These are phyloP conservation scores for Pangasius larnaudii DNA, from an alignment of 2,797 vertebrate species.

Conservation along the genomic window DNA sequence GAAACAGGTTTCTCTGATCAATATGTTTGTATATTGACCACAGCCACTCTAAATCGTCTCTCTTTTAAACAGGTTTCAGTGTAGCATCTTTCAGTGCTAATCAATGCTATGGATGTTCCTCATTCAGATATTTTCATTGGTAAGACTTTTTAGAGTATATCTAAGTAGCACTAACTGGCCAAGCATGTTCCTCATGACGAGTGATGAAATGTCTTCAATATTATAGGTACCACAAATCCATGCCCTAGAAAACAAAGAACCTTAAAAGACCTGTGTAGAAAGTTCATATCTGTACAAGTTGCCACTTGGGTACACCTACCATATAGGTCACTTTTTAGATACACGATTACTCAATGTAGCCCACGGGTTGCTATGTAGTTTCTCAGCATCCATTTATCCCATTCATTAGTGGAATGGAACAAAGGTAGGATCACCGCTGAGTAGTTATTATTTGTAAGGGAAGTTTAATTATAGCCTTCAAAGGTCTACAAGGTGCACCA, in stretches of 20 bases:
- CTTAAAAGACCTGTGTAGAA: not conserved
- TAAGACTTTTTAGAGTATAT: not conserved
- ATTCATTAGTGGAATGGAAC: not conserved
- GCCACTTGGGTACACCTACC: not conserved
- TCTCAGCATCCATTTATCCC: not conserved
- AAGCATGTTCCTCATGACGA: not conserved
- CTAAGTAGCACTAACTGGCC: not conserved
- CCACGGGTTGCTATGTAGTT: not conserved
- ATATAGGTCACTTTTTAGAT: not conserved
- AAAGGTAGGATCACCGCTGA: not conserved
- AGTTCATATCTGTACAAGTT: not conserved
- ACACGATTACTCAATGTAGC: not conserved
- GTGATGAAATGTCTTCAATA: not conserved
- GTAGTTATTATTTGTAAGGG: not conserved
- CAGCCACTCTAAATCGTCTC: not conserved
- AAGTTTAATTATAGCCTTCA: not conserved
- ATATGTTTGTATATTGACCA: not conserved
- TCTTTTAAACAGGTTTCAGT: not conserved
- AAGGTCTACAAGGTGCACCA: not conserved
- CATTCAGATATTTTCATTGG: not conserved
- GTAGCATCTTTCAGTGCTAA: not conserved
- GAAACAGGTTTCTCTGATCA: not conserved
- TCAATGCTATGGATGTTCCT: not conserved
- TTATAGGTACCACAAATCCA: not conserved
- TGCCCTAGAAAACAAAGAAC: not conserved